A percentile compares a stretch with the other conserved stretches of the same genome.
phyloP scores from a whole-genome alignment of 2,888 invertebrate genomes.

The Drosophila meridiana region DNA sequence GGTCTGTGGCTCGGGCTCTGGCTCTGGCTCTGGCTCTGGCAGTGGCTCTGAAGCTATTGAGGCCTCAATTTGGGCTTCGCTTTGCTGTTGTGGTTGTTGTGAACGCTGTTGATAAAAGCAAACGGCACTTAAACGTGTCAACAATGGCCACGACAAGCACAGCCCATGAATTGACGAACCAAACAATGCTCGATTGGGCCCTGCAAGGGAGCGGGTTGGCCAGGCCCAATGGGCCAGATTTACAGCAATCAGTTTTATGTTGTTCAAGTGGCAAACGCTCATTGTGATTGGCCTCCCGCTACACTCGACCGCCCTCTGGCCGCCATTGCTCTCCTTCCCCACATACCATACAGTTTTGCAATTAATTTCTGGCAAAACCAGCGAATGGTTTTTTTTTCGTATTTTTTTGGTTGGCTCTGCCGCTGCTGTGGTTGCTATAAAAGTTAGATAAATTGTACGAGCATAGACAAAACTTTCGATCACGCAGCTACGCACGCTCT shows the following conservation, averaged over 20 bases:
- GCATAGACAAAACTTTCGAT: constrained; percentile 78
- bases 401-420: constrained; percentile 38
- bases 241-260: constrained; percentile 79
- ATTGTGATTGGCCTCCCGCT: constrained; percentile 68
- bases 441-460: constrained; percentile 79
- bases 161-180: constrained; percentile 67
- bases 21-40: constrained; percentile 4
- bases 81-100: constrained; percentile 46
- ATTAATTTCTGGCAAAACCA: constrained; percentile 78
- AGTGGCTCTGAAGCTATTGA: constrained; percentile 8
- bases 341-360: constrained; percentile 73
- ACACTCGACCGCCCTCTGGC: background rate
- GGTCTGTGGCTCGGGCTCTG: background rate
- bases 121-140: constrained; percentile 80
- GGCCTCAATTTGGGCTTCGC: constrained; percentile 23
- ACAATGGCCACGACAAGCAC: constrained; percentile 75
- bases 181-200: constrained; percentile 57
- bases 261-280: constrained; percentile 73
- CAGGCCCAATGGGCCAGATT: constrained; percentile 65
- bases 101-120: constrained; percentile 72
- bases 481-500: constrained; percentile 73
- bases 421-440: constrained; percentile 70
- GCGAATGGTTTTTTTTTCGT: constrained; percentile 38
- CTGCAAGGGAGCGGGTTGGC: constrained; percentile 18
- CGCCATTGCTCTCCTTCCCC: background rate